Percentiles rank a stretch among this genome's conserved stretches.
Evolutionary conservation across 2,888 invertebrate species (phyloP).

Genomic region (Philopedon plagiatum): DNA sequence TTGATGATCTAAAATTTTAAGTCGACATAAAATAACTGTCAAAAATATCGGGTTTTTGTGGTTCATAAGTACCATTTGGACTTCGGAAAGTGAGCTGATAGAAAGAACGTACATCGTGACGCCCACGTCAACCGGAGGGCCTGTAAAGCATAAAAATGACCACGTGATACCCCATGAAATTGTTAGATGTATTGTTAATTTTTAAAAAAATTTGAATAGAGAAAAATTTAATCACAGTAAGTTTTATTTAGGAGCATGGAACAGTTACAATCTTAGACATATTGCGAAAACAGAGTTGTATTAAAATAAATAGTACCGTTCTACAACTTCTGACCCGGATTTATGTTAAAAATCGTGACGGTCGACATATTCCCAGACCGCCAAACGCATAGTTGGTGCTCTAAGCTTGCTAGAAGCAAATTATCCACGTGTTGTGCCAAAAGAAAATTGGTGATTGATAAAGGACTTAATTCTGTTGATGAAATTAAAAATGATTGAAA

Average conservation of each 20-base stretch:
- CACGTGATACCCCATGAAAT: constrained; percentile 12
- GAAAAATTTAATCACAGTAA: constrained; percentile 5
- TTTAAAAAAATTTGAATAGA: too few relatives aligned
- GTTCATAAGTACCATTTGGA: constrained; percentile 85
- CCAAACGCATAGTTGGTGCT: constrained; percentile 38
- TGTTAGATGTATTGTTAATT: background rate
- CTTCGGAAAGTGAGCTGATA: constrained; percentile 98
- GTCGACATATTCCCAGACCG: constrained; percentile 33
- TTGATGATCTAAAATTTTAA: constrained; percentile 23
- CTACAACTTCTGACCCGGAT: background rate
- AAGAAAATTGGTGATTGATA: constrained; percentile 6
- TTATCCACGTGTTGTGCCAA: constrained; percentile 9
- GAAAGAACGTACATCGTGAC: constrained; percentile 98
- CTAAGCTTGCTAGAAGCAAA: constrained; percentile 34
- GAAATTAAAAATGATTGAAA: background rate
- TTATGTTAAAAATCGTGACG: background rate
- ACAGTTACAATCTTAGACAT: background rate
- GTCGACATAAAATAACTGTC: constrained; percentile 24
- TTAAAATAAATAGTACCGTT: background rate
- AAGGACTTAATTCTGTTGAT: background rate
- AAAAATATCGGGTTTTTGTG: constrained; percentile 21
- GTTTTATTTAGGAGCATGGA: background rate
- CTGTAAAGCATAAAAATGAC: constrained; percentile 73
- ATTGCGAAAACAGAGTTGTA: too few relatives aligned
- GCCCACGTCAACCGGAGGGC: constrained; percentile 97